Evolutionary conservation across 2,888 invertebrate genomes (phyloP), one percentile per base, ranked within the genome.

Genomic region (Eupeodes luniger): DNA sequence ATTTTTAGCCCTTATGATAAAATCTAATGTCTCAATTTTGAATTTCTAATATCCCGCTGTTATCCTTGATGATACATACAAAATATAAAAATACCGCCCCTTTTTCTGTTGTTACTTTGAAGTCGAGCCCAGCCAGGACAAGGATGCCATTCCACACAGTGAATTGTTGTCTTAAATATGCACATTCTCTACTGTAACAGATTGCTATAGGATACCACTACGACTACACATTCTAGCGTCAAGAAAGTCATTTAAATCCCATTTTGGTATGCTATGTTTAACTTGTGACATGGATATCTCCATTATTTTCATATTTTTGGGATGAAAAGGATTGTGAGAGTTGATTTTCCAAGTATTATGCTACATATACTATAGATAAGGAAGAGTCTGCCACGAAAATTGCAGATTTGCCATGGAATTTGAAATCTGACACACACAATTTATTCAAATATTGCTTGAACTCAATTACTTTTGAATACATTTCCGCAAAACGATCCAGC

Each of bases 401-500:
- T 59, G n/a, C 49, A 49, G 27, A 12, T 51, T 74, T 51, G 78
- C 67, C 74, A 19, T 76, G 40, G 36, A 51, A 70, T 82, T 64
- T 69, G 57, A 69, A 75, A 75, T 79, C 78, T 79, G 74, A 69
- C 57, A 69, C 47, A 11, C 57, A 19, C 49, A 66, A 69, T 82
- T 78, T 82, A 82, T 86, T 82, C 82, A 86, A 86, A 86, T 82
- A 62, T 47, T 78, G 61, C 69, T 82, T 78, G 69, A 80, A 75
- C 75, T 85, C 84, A 85, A 85, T 85, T 80, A 85, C 84, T 75
- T 36, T 62, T 62, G 75, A 77, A 78, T 70, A 55, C 53, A 77
- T 40, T 55, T 72, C 12, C 19, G 64, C 36, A 59, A 51, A 51
- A 44, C 57, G 55, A 49, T 12, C 55, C 79, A 67, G 67, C 61